These are phyloP conservation scores for Calypte anna DNA, from an alignment of 2,113 vertebrate species.

Conservation along the genomic window DNA sequence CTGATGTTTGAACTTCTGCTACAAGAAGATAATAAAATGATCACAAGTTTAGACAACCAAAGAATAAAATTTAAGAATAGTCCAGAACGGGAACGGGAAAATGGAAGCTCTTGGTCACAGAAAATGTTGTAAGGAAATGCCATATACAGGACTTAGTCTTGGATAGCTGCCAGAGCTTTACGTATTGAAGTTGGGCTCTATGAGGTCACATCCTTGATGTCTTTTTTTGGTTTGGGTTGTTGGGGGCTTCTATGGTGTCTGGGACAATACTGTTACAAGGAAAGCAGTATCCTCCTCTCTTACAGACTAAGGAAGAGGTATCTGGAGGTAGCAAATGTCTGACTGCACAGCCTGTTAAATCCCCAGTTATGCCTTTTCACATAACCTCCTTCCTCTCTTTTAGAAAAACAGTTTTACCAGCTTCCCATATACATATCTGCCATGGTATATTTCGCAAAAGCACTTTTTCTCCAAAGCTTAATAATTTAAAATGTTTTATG, in stretches of 20 bases:
- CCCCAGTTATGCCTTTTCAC: not conserved
- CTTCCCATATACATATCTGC: not conserved
- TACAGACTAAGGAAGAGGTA: not conserved
- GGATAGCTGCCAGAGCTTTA: not conserved
- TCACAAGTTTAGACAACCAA: not conserved
- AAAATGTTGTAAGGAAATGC: slow-evolving; percentile 37
- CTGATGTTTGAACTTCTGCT: not conserved
- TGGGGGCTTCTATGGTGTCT: not conserved
- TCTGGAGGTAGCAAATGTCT: not conserved
- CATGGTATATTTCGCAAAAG: not conserved
- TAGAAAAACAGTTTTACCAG: not conserved
- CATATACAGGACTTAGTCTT: not conserved
- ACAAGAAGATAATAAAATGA: not conserved
- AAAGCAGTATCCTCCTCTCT: slow-evolving; percentile 4
- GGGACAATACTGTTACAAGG: not conserved
- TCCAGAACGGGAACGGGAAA: not conserved
- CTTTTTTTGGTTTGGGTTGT: not conserved
- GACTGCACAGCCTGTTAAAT: not conserved
- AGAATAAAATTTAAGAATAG: not conserved
- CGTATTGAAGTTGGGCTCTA: not conserved
- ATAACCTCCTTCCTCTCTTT: not conserved
- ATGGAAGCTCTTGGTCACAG: not conserved
- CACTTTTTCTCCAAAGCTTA: not conserved
- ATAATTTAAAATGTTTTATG: not conserved
- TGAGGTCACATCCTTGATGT: slow-evolving; percentile 42